Conservation (phyloP, 2,113 vertebrate genomes). For the Ailurus styani region DNA sequence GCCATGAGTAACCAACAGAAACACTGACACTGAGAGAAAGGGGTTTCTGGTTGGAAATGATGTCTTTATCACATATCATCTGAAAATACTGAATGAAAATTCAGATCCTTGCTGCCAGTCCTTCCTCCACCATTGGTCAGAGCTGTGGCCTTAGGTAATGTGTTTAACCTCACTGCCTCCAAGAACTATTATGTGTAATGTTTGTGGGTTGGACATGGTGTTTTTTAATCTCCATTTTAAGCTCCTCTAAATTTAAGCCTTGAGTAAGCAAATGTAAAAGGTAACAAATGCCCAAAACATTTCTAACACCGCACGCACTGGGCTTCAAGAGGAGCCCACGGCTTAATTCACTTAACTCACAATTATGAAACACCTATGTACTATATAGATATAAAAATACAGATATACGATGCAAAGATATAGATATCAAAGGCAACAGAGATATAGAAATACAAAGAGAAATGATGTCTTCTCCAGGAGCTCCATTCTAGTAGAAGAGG, state of each 20-base stretch:
- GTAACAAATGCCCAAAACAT: background rate
- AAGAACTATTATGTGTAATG: background rate
- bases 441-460: background rate
- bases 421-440: background rate
- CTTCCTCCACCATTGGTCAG: background rate
- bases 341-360: background rate
- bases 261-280: background rate
- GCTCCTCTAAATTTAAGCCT: constrained; percentile 44
- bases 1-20: constrained; percentile 16
- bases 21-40: background rate
- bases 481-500: background rate
- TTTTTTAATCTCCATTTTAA: constrained; percentile 50
- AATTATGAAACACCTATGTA: background rate
- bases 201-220: background rate
- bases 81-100: constrained; percentile 5
- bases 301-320: background rate
- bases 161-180: background rate
- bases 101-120: background rate
- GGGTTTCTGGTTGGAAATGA: constrained; percentile 20
- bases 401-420: background rate
- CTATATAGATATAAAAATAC: background rate
- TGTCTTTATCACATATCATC: background rate
- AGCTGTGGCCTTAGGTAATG: background rate
- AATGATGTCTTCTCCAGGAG: background rate
- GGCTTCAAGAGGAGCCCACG: background rate